Percentiles rank a stretch among this genome's conserved stretches.
Evolutionary conservation across 2,113 vertebrate species (phyloP).

Genomic region (Ornithorhynchus anatinus): DNA sequence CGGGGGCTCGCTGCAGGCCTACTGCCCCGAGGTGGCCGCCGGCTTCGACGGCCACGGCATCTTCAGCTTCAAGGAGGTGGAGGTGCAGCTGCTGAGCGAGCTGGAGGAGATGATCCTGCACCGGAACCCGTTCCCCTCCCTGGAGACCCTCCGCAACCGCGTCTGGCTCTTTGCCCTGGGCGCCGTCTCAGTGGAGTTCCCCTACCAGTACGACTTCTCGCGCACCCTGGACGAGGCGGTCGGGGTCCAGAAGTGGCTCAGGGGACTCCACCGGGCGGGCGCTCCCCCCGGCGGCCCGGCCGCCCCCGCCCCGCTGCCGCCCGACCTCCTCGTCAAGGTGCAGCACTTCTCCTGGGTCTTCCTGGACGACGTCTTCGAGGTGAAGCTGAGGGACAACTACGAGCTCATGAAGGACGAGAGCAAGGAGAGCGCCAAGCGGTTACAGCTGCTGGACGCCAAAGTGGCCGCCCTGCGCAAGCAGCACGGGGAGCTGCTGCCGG

Average conservation of each 20-base stretch:
- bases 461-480: constrained; percentile 93
- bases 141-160: constrained; percentile 79
- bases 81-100: constrained; percentile 79
- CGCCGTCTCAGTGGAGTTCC: constrained; percentile 85
- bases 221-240: constrained; percentile 88
- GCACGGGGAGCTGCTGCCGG: constrained; percentile 93
- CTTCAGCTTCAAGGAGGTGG: constrained; percentile 81
- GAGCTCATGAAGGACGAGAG: constrained; percentile 98
- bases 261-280: constrained; percentile 81
- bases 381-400: constrained; percentile 95
- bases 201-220: constrained; percentile 95
- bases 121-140: constrained; percentile 79
- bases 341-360: constrained; percentile 93
- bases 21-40: constrained; percentile 77
- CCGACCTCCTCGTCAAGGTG: constrained; percentile 85
- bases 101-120: constrained; percentile 83
- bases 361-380: constrained; percentile 92
- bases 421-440: constrained; percentile 93
- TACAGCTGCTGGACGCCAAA: constrained; percentile 90
- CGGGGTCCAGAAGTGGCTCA: constrained; percentile 94
- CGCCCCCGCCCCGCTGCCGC: constrained; percentile 68
- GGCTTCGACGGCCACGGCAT: constrained; percentile 93
- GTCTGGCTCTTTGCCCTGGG: constrained; percentile 86
- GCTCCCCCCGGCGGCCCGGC: background rate
- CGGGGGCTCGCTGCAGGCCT: constrained; percentile 67